Conservation (phyloP, 2,113 vertebrate species). For the Rostratula benghalensis region DNA sequence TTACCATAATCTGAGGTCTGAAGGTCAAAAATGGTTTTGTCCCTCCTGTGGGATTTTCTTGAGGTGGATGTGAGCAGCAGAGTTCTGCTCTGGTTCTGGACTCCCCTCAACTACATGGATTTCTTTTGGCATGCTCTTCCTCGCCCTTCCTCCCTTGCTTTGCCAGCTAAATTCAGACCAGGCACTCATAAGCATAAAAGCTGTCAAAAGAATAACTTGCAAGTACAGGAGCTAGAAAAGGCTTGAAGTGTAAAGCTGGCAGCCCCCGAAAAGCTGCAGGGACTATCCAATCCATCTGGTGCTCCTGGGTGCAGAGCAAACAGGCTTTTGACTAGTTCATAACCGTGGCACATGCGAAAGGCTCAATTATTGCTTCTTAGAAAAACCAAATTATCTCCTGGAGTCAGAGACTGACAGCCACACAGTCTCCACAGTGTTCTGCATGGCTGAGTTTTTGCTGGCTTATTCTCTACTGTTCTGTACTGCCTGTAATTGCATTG, state of each 20-base stretch:
- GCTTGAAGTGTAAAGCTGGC: background rate
- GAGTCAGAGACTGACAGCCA: slow-evolving; percentile 11
- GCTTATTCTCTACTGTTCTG: slow-evolving; percentile 9
- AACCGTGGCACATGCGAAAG: background rate
- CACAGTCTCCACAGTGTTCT: background rate
- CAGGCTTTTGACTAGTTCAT: slow-evolving; percentile 2
- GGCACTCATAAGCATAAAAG: background rate
- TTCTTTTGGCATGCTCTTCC: background rate
- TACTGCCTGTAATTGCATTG: slow-evolving; percentile 40
- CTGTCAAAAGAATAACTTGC: background rate
- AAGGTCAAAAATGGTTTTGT: background rate
- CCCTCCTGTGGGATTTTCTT: background rate
- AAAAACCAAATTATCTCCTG: slow-evolving; percentile 47
- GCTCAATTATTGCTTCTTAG: slow-evolving; percentile 40
- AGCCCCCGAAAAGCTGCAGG: background rate
- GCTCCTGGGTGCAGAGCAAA: background rate
- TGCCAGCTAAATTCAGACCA: background rate
- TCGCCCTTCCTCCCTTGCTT: background rate
- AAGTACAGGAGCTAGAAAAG: background rate
- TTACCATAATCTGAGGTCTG: background rate
- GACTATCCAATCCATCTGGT: background rate
- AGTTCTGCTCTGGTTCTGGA: background rate
- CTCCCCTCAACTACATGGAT: fast-evolving
- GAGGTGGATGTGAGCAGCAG: background rate
- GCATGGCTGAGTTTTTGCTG: background rate